Evolutionary conservation across 2,797 vertebrate genomes (phyloP).

Genomic region (Sciaenops ocellatus): DNA sequence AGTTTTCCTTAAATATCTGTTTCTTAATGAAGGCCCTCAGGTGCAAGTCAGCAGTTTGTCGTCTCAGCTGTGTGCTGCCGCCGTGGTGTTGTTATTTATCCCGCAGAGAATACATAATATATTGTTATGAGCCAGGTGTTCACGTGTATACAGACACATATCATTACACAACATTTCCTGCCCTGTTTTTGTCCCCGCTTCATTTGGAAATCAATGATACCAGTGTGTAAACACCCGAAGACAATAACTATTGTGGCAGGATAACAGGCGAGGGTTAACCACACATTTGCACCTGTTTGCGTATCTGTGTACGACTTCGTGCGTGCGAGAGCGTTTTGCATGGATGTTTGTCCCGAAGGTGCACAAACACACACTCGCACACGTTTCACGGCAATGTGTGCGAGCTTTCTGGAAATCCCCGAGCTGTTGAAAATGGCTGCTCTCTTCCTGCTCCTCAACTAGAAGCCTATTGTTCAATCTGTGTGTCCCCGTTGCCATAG

Average conservation of each 20-base stretch:
- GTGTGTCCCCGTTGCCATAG: slow-evolving; percentile 77
- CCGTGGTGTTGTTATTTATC: slow-evolving; percentile 57
- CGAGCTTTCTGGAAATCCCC: slow-evolving; percentile 82
- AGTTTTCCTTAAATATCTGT: slow-evolving; percentile 2
- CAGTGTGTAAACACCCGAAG: slow-evolving; percentile 74
- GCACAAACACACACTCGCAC: slow-evolving; percentile 15
- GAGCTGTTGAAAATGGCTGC: slow-evolving; percentile 55
- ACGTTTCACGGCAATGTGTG: slow-evolving; percentile 44
- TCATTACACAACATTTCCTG: slow-evolving; percentile 81
- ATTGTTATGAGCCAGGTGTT: slow-evolving; percentile 81
- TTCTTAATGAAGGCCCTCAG: neutral
- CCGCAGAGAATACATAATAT: slow-evolving; percentile 58
- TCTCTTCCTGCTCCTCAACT: slow-evolving; percentile 82
- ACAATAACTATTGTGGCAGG: slow-evolving; percentile 87
- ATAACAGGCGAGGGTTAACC: slow-evolving; percentile 46
- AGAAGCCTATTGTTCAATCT: slow-evolving; percentile 77
- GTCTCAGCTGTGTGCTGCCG: slow-evolving; percentile 59
- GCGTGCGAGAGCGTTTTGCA: slow-evolving; percentile 7
- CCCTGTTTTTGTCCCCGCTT: slow-evolving; percentile 69
- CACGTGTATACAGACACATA: slow-evolving; percentile 58
- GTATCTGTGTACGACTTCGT: slow-evolving; percentile 42
- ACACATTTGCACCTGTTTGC: slow-evolving; percentile 78
- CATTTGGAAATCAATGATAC: slow-evolving; percentile 69
- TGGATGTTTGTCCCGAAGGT: slow-evolving; percentile 24
- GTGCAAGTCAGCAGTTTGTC: slow-evolving; percentile 50